Conservation (phyloP, 2,888 invertebrate genomes). For the Apantesis nais region DNA sequence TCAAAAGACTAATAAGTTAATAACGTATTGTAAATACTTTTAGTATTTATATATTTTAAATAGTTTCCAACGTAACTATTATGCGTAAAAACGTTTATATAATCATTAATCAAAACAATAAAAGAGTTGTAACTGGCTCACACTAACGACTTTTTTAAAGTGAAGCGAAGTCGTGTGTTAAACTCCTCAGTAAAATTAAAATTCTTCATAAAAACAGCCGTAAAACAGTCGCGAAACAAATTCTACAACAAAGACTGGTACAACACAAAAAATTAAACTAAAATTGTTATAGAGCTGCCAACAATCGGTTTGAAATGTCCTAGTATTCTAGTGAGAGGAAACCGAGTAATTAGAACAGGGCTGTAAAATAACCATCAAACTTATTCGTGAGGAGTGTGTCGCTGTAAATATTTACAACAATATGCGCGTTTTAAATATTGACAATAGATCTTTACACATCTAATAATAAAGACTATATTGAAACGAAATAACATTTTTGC, state of each 20-base stretch:
- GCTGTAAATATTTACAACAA: constrained; percentile 58
- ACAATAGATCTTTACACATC: constrained; percentile 20
- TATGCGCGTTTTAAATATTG: constrained; percentile 22
- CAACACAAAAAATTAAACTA: constrained; percentile 70
- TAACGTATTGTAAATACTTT: not conserved
- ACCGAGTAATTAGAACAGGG: constrained; percentile 80
- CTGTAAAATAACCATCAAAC: constrained; percentile 83
- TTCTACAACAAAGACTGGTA: constrained; percentile 73
- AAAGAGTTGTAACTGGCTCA: not conserved
- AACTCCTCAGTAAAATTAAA: constrained; percentile 22
- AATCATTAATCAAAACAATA: not conserved
- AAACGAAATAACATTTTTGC: constrained; percentile 20
- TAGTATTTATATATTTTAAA: not conserved
- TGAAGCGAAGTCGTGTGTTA: not conserved
- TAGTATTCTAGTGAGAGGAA: constrained; percentile 74
- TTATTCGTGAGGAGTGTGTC: constrained; percentile 71
- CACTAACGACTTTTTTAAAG: not conserved
- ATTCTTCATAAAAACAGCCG: constrained; percentile 43
- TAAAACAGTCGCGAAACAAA: constrained; percentile 60
- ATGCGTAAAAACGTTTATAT: too few relatives aligned
- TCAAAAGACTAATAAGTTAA: not conserved
- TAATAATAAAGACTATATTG: constrained; percentile 44
- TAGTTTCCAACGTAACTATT: not conserved
- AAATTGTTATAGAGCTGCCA: constrained; percentile 67
- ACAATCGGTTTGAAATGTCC: constrained; percentile 71